phyloP scores from a whole-genome alignment of 2,888 invertebrate species.

The Euspilapteryx auroguttella region DNA sequence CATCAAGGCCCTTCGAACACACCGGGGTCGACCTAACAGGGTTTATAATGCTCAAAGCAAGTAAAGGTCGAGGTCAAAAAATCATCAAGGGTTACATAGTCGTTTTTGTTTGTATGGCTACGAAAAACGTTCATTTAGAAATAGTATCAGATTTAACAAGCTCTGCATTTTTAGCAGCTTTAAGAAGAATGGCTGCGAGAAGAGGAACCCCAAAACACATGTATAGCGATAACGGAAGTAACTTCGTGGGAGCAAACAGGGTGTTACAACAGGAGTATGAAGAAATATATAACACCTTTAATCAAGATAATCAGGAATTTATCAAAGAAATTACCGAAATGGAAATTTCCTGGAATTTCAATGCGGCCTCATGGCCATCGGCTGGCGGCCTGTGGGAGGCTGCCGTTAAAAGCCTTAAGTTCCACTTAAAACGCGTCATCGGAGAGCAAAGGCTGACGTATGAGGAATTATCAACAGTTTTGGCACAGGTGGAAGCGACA shows the following conservation, averaged over 20 bases:
- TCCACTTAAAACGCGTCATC: slow-evolving; percentile 1
- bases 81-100: slow-evolving; percentile 2
- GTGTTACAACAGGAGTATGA: slow-evolving; percentile 1
- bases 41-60: neutral
- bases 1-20: neutral
- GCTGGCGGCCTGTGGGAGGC: too few species aligned
- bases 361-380: slow-evolving; percentile 1
- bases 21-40: neutral
- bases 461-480: too few species aligned
- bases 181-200: slow-evolving; percentile 5
- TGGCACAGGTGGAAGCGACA: too few species aligned
- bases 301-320: neutral
- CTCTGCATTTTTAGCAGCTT: slow-evolving; percentile 7
- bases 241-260: slow-evolving; percentile 3
- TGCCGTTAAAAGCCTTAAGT: slow-evolving; percentile 1
- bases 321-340: neutral
- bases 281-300: neutral
- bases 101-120: slow-evolving; percentile 1
- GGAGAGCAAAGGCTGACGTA: too few species aligned
- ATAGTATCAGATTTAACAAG: slow-evolving; percentile 7
- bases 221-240: slow-evolving; percentile 8
- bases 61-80: neutral
- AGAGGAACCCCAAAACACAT: slow-evolving; percentile 4
- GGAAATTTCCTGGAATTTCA: slow-evolving; percentile 4
- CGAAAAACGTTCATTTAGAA: slow-evolving; percentile 8